phyloP scores from a whole-genome alignment of 2,113 vertebrate species.

The Notothenia rossii region DNA sequence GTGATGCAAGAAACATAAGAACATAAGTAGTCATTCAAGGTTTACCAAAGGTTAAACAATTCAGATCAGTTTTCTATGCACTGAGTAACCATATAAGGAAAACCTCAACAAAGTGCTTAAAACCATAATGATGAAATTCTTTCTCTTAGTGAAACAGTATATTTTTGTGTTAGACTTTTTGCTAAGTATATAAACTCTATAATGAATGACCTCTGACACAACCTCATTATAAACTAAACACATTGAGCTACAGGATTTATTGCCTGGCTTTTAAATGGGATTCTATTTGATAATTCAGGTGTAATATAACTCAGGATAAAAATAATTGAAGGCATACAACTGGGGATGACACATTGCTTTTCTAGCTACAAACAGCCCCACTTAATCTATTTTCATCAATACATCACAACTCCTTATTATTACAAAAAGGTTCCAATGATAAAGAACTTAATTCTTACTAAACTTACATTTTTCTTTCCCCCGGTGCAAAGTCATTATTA shows the following conservation, averaged over 20 bases:
- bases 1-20: background rate
- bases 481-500: conserved; percentile 1
- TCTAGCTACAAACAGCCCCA: background rate
- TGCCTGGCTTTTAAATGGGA: conserved; percentile 3
- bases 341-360: background rate
- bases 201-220: too few relatives aligned
- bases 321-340: conserved; percentile 21
- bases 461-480: conserved; percentile 26
- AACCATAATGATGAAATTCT: background rate
- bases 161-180: background rate
- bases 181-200: background rate
- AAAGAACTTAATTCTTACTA: conserved; percentile 3
- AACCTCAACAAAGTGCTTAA: background rate
- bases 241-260: conserved; percentile 24
- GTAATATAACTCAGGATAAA: background rate
- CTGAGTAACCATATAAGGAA: conserved; percentile 7
- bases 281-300: conserved; percentile 9
- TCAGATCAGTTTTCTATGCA: background rate
- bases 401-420: background rate
- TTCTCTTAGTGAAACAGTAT: background rate
- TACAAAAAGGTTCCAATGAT: background rate
- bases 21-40: background rate
- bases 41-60: background rate
- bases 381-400: conserved; percentile 9
- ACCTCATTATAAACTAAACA: too few relatives aligned